These are phyloP conservation scores for Miniopterus natalensis DNA, from an alignment of 2,113 vertebrate genomes.

Conservation along the genomic window DNA sequence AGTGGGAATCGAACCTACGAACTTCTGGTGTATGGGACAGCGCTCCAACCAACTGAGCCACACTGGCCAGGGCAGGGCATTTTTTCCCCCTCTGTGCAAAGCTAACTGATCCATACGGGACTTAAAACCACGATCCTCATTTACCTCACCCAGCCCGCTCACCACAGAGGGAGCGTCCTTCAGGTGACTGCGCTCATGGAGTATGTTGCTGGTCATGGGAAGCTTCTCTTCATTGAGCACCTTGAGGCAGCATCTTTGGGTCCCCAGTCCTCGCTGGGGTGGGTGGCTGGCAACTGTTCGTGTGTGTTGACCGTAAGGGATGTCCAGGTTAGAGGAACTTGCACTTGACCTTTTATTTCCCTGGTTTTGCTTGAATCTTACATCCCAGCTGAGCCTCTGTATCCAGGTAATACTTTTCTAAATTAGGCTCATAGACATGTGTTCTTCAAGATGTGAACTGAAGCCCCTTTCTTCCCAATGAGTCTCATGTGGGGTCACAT, in stretches of 20 bases:
- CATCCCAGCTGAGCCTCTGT: not conserved
- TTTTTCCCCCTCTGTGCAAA: not conserved
- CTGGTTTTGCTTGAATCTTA: not conserved
- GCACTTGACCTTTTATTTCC: not conserved
- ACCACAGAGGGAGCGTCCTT: not conserved
- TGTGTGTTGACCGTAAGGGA: not conserved
- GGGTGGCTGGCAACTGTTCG: not conserved
- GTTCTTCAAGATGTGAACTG: not conserved
- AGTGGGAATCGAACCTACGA: not conserved
- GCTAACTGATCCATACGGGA: not conserved
- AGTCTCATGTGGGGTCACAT: not conserved
- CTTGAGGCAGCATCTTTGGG: not conserved
- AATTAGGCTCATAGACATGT: not conserved
- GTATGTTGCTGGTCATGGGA: rapidly evolving
- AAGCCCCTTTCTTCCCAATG: not conserved
- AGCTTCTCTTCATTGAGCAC: not conserved
- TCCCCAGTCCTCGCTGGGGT: not conserved
- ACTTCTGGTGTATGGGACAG: not conserved
- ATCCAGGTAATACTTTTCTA: not conserved
- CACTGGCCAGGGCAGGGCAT: not conserved
- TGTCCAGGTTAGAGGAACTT: not conserved
- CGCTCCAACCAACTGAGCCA: not conserved
- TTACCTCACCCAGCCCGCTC: not conserved
- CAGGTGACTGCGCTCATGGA: not conserved
- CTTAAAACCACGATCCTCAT: not conserved